These are phyloP conservation scores for Daphoenositta chrysoptera DNA, from an alignment of 2,113 vertebrate species.

Conservation along the genomic window DNA sequence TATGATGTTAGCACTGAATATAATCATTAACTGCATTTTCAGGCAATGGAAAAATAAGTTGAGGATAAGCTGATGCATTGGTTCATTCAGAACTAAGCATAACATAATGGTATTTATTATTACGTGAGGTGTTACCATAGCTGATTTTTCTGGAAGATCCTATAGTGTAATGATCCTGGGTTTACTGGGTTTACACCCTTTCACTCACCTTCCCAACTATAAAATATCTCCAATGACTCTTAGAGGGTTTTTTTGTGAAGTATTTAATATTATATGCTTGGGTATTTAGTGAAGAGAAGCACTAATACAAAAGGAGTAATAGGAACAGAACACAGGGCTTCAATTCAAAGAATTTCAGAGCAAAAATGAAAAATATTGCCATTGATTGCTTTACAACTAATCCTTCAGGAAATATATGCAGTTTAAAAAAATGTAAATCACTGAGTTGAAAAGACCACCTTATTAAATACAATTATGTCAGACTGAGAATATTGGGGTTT, in stretches of 20 bases:
- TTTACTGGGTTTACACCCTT: background rate
- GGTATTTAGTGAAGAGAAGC: background rate
- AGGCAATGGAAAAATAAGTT: background rate
- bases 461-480: background rate
- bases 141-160: background rate
- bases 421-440: background rate
- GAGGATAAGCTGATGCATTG: background rate
- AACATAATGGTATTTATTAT: background rate
- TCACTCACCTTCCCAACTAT: background rate
- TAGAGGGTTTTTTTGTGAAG: background rate
- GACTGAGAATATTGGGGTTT: rapidly evolving
- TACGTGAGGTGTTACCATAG: background rate
- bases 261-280: background rate
- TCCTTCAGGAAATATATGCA: background rate
- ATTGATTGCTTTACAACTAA: background rate
- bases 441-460: background rate
- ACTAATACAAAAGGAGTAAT: background rate
- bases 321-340: background rate
- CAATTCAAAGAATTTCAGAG: background rate
- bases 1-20: background rate
- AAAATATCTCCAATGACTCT: background rate
- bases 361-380: background rate
- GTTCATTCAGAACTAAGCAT: background rate
- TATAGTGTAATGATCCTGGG: background rate
- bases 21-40: slow-evolving; percentile 22